A percentile compares a stretch with the other conserved stretches of the same genome.
phyloP scores from a whole-genome alignment of 2,888 invertebrate species.

The Corbicula japonica region DNA sequence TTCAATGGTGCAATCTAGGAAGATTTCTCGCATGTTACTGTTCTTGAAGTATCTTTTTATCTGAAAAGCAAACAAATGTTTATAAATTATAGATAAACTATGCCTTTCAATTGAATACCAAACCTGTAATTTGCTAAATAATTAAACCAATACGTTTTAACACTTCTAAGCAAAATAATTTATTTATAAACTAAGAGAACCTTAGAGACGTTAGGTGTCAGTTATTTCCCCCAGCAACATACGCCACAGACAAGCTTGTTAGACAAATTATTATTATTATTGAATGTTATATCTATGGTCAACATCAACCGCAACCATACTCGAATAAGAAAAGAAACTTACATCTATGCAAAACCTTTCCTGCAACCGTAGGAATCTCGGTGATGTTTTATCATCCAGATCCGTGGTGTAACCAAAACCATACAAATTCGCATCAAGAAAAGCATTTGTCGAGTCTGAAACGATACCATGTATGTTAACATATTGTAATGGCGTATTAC shows the following conservation, averaged over 20 bases:
- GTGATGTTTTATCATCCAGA: conserved; percentile 67
- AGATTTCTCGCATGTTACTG: conserved; percentile 62
- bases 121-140: not conserved
- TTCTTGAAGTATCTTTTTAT: conserved; percentile 69
- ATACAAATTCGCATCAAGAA: conserved; percentile 67
- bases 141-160: not conserved
- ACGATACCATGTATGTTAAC: conserved; percentile 1
- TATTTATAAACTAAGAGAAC: not conserved
- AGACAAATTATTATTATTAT: not conserved
- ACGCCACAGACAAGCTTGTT: not conserved
- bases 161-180: not conserved
- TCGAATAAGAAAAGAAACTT: conserved; percentile 20
- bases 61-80: conserved; percentile 53
- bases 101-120: no score
- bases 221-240: not conserved
- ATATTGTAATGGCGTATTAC: no score
- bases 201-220: not conserved
- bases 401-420: conserved; percentile 71
- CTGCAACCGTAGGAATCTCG: conserved; percentile 62
- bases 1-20: conserved; percentile 64
- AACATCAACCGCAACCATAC: not conserved
- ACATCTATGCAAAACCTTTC: conserved; percentile 71
- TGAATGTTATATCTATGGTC: not conserved
- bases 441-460: conserved; percentile 69
- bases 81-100: not conserved